Percentiles rank a stretch among this genome's conserved stretches.
phyloP scores from a whole-genome alignment of 2,888 invertebrate genomes.

The Vesta saturnalis region DNA sequence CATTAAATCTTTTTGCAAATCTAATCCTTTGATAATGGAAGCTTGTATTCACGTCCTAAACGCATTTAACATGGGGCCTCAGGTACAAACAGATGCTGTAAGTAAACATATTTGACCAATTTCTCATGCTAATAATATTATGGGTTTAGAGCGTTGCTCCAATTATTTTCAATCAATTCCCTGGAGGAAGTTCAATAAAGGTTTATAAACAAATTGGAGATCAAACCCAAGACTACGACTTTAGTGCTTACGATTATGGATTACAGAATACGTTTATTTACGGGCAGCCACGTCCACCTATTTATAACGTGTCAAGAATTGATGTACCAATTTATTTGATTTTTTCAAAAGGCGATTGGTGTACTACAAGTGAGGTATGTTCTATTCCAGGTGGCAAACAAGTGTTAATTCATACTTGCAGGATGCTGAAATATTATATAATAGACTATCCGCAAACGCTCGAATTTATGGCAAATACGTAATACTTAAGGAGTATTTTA shows the following conservation, averaged over 20 bases:
- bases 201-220: conserved; percentile 57
- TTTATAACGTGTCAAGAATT: conserved; percentile 69
- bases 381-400: not conserved
- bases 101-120: not conserved
- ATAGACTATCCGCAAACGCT: conserved; percentile 51
- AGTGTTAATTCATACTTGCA: conserved; percentile 46
- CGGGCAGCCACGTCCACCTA: conserved; percentile 65
- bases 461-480: conserved; percentile 53
- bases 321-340: conserved; percentile 69
- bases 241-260: conserved; percentile 56
- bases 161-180: conserved; percentile 55
- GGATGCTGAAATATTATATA: conserved; percentile 58
- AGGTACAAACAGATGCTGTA: conserved; percentile 56
- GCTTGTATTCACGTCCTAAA: conserved; percentile 54
- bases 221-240: conserved; percentile 35
- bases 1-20: conserved; percentile 49
- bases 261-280: conserved; percentile 62
- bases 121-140: not conserved
- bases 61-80: conserved; percentile 55
- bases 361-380: conserved; percentile 66
- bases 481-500: conserved; percentile 55
- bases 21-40: conserved; percentile 54
- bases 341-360: conserved; percentile 71
- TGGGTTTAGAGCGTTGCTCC: conserved; percentile 38
- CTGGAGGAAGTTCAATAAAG: conserved; percentile 56